A percentile compares a stretch with the other conserved stretches of the same genome.
These are phyloP conservation scores for Cisticola juncidis DNA, from an alignment of 2,113 vertebrate genomes.

Conservation along the genomic window DNA sequence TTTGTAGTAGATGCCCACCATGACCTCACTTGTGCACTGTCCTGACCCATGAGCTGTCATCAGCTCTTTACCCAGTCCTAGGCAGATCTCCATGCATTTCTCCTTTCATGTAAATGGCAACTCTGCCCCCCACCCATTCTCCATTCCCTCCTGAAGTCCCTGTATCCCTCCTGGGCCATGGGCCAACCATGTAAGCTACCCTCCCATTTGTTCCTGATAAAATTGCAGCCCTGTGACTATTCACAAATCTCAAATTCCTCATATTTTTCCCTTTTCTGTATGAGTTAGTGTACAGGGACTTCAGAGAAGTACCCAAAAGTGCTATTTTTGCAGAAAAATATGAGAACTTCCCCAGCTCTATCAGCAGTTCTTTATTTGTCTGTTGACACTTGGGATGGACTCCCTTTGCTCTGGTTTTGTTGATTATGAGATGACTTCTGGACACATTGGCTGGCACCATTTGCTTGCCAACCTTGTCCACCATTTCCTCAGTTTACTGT, in stretches of 20 bases:
- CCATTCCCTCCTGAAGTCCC: not conserved
- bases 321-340: not conserved
- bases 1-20: not conserved
- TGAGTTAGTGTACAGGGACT: not conserved
- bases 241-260: not conserved
- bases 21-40: not conserved
- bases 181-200: not conserved
- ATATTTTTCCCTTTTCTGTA: not conserved
- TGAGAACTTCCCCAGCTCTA: not conserved
- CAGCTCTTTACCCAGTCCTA: not conserved
- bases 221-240: not conserved
- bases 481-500: not conserved
- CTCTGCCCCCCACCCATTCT: rapidly evolving
- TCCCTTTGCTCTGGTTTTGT: not conserved
- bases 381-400: not conserved
- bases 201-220: not conserved
- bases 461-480: not conserved
- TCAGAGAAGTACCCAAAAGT: not conserved
- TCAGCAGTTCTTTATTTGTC: not conserved
- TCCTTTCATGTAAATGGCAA: not conserved
- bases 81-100: not conserved
- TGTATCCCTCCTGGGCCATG: rapidly evolving
- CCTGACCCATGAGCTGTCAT: not conserved
- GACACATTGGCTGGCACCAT: not conserved
- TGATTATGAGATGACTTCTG: not conserved